phyloP scores from a whole-genome alignment of 2,797 vertebrate species.

The Gymnothorax reevesii region DNA sequence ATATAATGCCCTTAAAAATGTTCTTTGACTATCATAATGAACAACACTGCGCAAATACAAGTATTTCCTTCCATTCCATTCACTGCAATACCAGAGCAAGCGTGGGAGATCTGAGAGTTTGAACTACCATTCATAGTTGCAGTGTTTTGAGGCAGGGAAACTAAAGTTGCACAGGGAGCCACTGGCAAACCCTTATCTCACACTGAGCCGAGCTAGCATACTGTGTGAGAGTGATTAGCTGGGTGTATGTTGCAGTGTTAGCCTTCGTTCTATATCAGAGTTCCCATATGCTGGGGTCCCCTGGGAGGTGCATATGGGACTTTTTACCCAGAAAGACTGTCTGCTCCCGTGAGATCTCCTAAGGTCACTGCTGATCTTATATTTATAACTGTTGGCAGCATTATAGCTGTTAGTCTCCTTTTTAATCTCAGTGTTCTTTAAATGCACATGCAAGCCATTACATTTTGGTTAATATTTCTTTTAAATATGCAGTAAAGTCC shows the following conservation, averaged over 20 bases:
- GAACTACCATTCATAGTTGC: conserved; percentile 29
- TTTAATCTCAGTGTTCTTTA: not conserved
- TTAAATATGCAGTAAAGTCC: not conserved
- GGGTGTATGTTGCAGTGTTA: conserved; percentile 29
- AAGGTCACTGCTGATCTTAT: conserved; percentile 35
- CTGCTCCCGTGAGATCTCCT: conserved; percentile 28
- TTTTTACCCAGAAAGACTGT: not conserved
- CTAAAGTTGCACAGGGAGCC: conserved; percentile 8
- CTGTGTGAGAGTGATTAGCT: conserved; percentile 48
- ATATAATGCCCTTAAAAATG: not conserved
- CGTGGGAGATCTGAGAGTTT: not conserved
- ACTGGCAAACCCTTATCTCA: conserved; percentile 46
- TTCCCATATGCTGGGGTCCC: conserved; percentile 32
- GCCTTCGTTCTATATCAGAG: conserved; percentile 19
- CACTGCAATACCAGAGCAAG: not conserved
- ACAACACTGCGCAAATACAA: not conserved
- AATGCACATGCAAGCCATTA: conserved; percentile 5
- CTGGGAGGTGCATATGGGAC: not conserved
- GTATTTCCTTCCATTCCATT: conserved; percentile 8
- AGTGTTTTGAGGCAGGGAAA: conserved; percentile 24
- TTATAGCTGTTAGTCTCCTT: conserved; percentile 33
- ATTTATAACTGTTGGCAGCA: conserved; percentile 24
- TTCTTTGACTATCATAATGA: not conserved
- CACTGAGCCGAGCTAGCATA: not conserved
- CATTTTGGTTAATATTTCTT: not conserved